phyloP scores from a whole-genome alignment of 2,888 invertebrate species.

The Pristionchus exspectatus region DNA sequence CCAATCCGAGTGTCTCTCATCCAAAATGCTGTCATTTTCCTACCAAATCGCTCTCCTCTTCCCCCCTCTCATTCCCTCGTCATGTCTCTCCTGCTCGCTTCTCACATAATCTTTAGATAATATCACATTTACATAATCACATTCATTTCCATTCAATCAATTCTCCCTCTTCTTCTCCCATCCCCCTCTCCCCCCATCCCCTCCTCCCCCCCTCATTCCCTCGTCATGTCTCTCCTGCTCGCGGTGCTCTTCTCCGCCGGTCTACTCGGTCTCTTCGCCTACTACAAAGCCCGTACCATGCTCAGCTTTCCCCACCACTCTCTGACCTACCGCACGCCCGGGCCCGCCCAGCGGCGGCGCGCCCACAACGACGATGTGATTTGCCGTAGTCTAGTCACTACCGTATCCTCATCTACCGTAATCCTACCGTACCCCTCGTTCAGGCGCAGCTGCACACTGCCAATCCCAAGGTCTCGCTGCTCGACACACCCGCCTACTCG shows the following conservation, averaged over 20 bases:
- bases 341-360: neutral
- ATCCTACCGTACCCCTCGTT: neutral
- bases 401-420: neutral
- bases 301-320: conserved; percentile 31
- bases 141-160: no score
- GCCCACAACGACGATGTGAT: conserved; percentile 22
- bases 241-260: neutral
- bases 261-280: neutral
- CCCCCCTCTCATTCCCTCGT: conserved; percentile 4
- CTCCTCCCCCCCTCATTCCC: conserved; percentile 6
- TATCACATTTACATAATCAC: no score
- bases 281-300: conserved; percentile 16
- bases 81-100: neutral
- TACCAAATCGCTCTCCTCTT: no score
- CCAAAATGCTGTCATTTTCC: no score
- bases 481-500: conserved; percentile 33
- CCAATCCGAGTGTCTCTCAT: no score
- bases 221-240: neutral
- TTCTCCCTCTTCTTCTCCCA: no score
- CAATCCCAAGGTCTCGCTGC: conserved; percentile 21
- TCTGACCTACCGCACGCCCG: neutral
- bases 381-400: neutral
- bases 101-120: no score
- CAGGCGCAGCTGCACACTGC: conserved; percentile 36
- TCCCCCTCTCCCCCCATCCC: neutral